These are phyloP conservation scores for Mercenaria mercenaria DNA, from an alignment of 1,140 invertebrate genomes.

Conservation along the genomic window DNA sequence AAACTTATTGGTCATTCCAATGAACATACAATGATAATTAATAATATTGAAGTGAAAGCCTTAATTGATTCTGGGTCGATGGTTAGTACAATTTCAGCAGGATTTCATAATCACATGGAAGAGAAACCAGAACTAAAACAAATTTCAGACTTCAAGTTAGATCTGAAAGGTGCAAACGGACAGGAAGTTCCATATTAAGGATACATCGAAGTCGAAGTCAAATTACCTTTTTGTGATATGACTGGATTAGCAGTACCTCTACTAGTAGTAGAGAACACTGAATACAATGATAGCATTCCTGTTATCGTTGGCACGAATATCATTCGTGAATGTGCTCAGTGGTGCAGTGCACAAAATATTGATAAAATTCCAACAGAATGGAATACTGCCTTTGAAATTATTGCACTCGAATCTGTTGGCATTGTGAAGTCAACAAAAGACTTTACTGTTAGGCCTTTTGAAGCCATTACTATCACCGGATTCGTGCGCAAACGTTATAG, in stretches of 20 bases:
- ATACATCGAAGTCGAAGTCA: background rate
- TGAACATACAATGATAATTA: background rate
- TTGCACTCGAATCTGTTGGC: background rate
- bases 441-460: background rate
- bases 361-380: background rate
- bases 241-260: background rate
- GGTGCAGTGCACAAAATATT: background rate
- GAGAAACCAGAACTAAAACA: background rate
- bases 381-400: background rate
- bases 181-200: background rate
- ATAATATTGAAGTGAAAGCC: background rate
- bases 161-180: background rate
- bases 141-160: background rate
- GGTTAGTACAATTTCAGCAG: background rate
- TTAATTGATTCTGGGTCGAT: background rate
- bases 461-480: constrained; percentile 8
- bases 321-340: background rate
- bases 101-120: background rate
- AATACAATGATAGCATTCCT: background rate
- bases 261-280: background rate
- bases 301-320: background rate
- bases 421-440: constrained; percentile 13
- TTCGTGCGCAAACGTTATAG: background rate
- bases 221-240: background rate
- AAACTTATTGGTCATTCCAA: background rate